phyloP scores from a whole-genome alignment of 2,888 invertebrate genomes.

The Agonopterix arenella region DNA sequence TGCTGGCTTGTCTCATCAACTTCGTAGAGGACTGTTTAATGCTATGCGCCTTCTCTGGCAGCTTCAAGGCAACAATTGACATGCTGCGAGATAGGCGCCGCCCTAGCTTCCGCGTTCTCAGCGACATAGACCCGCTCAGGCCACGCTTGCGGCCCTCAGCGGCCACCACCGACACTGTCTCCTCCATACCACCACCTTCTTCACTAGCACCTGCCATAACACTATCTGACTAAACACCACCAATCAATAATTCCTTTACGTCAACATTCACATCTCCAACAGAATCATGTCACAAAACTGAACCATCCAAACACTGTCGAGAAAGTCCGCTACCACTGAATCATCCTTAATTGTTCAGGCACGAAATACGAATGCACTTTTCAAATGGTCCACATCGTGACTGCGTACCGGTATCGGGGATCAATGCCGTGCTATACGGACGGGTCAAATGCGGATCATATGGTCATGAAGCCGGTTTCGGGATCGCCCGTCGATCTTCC shows the following conservation, averaged over 20 bases:
- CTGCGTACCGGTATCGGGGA: slow-evolving; percentile 43
- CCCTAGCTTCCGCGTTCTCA: slow-evolving; percentile 68
- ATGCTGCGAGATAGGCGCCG: slow-evolving; percentile 73
- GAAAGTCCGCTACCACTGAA: slow-evolving; percentile 55
- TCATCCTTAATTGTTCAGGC: slow-evolving; percentile 37
- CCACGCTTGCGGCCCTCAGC: slow-evolving; percentile 51
- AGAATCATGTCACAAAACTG: slow-evolving; percentile 42
- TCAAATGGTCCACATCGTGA: slow-evolving; percentile 57
- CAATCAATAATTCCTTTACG: slow-evolving; percentile 27
- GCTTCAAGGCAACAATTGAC: slow-evolving; percentile 72
- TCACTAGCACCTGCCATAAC: slow-evolving; percentile 68
- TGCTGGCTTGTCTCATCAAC: slow-evolving; percentile 73
- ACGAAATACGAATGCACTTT: slow-evolving; percentile 41
- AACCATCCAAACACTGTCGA: slow-evolving; percentile 33
- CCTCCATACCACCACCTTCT: slow-evolving; percentile 46
- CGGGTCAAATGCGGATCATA: slow-evolving; percentile 49
- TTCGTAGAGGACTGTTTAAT: slow-evolving; percentile 78
- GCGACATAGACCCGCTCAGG: slow-evolving; percentile 66
- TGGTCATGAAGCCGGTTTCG: slow-evolving; percentile 58
- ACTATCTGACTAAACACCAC: slow-evolving; percentile 43
- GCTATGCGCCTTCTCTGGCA: slow-evolving; percentile 78
- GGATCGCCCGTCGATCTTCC: slow-evolving; percentile 20
- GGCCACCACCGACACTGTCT: slow-evolving; percentile 21
- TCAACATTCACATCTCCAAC: slow-evolving; percentile 64
- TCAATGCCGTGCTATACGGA: slow-evolving; percentile 36